Base-by-base conservation (phyloP, 2,888 invertebrate genomes). In the Arctia plantaginis region DNA sequence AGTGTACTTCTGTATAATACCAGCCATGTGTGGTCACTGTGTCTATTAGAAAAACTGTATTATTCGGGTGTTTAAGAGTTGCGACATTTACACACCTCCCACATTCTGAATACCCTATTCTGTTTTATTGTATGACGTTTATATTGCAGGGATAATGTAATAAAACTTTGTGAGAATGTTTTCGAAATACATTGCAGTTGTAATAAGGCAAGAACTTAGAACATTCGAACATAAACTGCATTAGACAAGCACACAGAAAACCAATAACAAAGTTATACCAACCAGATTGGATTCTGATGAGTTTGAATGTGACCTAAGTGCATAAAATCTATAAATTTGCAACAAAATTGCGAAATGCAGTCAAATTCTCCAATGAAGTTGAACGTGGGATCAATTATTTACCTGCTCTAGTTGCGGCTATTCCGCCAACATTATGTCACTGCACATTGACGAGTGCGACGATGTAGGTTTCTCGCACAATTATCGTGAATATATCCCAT, bases 371-470 rank as follows among this genome's bases (percentile, higher is more conserved):
- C 86, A 85, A 88, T 89, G 86, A 91, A 92, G 86, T 90, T 91
- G 93, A 94, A 93, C 94, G 94, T 94, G 94, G 92, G 94, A 95
- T 92, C 90, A 92, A 93, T 93, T 91, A 93, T 92, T 91, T 86
- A 91, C 84, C 85, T 89, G 91, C 84, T 90, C 88, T 41, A 89
- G 85, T 91, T 91, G 87, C 80, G 86, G 82, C 80, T 80, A 87
- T 87, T 89, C 85, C 85, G 81, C 82, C 81, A 77, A 74, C 83
- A 82, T 92, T 91, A 93, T 92, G 91, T 93, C 90, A 92, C 86
- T 82, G 75, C 75, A 71, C 81, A 80, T 77, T 73, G 86, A 81
- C 77, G 82, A 90, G 88, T 89, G 78, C 88, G 87, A 69, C 84
- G 91, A 77, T 87, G 92, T 84, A 90, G 88, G 89, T 92, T 89